Base-by-base conservation (phyloP, 2,113 vertebrate genomes). In the Heterotis niloticus region DNA sequence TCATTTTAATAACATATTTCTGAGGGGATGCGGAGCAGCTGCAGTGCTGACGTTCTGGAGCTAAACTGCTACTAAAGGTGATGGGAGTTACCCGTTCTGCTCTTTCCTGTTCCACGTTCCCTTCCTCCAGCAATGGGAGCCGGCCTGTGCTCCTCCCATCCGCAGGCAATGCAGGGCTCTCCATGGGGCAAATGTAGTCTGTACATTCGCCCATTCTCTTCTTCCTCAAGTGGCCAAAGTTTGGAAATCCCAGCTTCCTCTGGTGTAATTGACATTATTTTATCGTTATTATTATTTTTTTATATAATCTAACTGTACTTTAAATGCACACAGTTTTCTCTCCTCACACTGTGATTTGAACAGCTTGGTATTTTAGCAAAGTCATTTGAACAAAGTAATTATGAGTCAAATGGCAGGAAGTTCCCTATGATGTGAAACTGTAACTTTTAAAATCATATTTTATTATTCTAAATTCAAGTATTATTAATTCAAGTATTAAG, bases 211-310 rank as follows among this genome's bases (percentile, higher is more conserved):
- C 96, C 0, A 92, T 84, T 57, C 95, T 96, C 90, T 94, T 94
- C 88, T 95, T 95, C 80, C 96, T 88, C 74, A 98, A 91, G 76
- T 98, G 94, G 80, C 96, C 92, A 85, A 99, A 93, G 86, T 95
- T 95, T 0, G 96, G 95, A 90, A 99, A 96, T 77, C 94, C 95
- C 65, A 96, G 89, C 88, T 99, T 99, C 91, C 94, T 98, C 59
- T 95, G 95, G 97, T 99, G 87, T 82, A 90, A 90, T 0, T 79
- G 79, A 68, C 76, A 51, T 66, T 64, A 23, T 14, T 56, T 73
- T n/a, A 56, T 52, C 17, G 23, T 73, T 28, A 74, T 28, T 57
- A 74, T 14, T 74, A 28, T 74, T 74, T 26, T 74, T 26, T 74
- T 57, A 26, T 44, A 44, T 44, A 2, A 44, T 44, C 34, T 7